phyloP scores from a whole-genome alignment of 1,140 invertebrate species.

The Drosophila tristis region DNA sequence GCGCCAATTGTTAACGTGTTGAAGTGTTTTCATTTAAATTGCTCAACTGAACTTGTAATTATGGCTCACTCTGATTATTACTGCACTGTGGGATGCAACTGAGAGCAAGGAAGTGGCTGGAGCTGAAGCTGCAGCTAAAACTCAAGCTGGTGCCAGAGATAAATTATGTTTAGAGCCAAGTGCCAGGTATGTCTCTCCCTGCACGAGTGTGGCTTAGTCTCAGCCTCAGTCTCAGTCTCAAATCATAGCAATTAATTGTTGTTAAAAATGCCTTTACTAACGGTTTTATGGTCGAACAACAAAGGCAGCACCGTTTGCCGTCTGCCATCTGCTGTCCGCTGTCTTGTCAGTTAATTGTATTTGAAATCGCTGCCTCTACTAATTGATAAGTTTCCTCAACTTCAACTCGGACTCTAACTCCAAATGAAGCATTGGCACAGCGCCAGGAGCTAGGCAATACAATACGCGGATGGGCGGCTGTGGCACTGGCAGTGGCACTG shows the following conservation, averaged over 20 bases:
- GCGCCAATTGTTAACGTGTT: slow-evolving; percentile 76
- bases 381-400: slow-evolving; percentile 68
- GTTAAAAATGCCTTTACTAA: slow-evolving; percentile 73
- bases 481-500: slow-evolving; percentile 20
- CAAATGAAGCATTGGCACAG: slow-evolving; percentile 6
- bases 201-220: slow-evolving; percentile 24
- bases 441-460: slow-evolving; percentile 13
- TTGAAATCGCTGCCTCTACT: slow-evolving; percentile 69
- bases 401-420: too few relatives aligned
- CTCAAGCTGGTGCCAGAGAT: slow-evolving; percentile 24
- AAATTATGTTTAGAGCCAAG: slow-evolving; percentile 57
- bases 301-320: slow-evolving; percentile 27
- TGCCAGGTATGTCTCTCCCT: slow-evolving; percentile 34
- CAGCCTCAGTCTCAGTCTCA: slow-evolving; percentile 35
- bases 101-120: slow-evolving; percentile 53
- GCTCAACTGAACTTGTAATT: slow-evolving; percentile 81
- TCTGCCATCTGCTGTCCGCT: slow-evolving; percentile 2
- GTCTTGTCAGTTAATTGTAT: slow-evolving; percentile 73
- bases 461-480: slow-evolving; percentile 29
- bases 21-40: slow-evolving; percentile 81
- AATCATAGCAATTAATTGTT: slow-evolving; percentile 74
- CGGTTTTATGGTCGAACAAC: slow-evolving; percentile 70
- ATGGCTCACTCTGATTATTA: slow-evolving; percentile 56
- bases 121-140: slow-evolving; percentile 18
- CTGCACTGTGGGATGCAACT: slow-evolving; percentile 31